Evolutionary conservation across 2,797 vertebrate species (phyloP), one percentile per base, ranked within the genome.

Genomic region (Gallinago nigripennis): DNA sequence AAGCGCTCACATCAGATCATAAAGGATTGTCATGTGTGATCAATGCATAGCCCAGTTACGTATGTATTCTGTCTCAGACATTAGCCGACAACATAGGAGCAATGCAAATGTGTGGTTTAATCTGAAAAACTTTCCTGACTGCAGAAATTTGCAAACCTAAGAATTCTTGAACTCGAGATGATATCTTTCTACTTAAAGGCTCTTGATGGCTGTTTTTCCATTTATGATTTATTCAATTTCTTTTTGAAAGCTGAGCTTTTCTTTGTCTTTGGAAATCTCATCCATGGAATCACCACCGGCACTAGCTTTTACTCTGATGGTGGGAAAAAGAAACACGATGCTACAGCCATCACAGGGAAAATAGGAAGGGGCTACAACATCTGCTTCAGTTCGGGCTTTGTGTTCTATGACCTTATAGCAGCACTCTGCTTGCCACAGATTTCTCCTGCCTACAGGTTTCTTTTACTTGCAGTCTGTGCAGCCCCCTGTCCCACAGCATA

Each of bases 41-140:
- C 41, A 45, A 11, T 1, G 4, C 8, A 10, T n/a, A 11, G 12
- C n/a, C n/a, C 30, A 2, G 2, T 43, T 43, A 17, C 4, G 9
- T 16, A 3, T 53, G 17, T 72, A 24, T 43, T 73, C 10, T 41
- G 45, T 31, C 33, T 57, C 4, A 1, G 35, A 23, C 13, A 12
- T n/a, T 16, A 17, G 15, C 15, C 16, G 45, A 20, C 39, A 76
- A 35, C 30, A 35, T 2, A 54, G 41, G 27, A 82, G 23, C 14
- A 15, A 2, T 37, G 25, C 16, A 53, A 65, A 88, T 14, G 1
- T 35, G 2, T 48, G 27, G 2, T 19, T 60, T 70, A 16, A 27
- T 25, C 20, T 37, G 28, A 78, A 16, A 25, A n/a, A n/a, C 37
- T 6, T 72, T 65, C 20, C 16, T 57, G 37, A 7, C 20, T 58